Evolutionary conservation across 64 coral and sea anemone species (phyloP).

Genomic region (Cladopsammia gracilis): DNA sequence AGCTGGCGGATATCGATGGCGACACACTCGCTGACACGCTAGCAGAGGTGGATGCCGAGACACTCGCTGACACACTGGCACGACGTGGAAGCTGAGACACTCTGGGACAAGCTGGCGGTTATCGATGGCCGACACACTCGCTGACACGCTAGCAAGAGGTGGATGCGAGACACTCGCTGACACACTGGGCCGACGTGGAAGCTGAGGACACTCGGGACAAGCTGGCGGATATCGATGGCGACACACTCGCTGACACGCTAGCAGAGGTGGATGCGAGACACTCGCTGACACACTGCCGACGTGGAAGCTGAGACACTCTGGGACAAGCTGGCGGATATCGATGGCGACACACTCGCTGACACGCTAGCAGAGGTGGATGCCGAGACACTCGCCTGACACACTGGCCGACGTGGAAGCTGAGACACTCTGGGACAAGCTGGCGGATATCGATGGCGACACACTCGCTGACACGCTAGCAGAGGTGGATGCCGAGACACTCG

Average conservation of each 20-base stretch:
- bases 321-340: background rate
- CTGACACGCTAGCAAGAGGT: background rate
- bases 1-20: too few species aligned
- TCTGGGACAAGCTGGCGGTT: background rate
- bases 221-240: background rate
- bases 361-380: background rate
- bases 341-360: background rate
- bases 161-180: background rate
- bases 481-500: background rate
- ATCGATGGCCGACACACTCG: background rate
- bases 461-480: background rate
- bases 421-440: background rate
- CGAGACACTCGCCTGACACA: background rate
- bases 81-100: background rate
- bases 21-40: background rate
- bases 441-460: background rate
- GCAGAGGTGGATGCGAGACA: background rate
- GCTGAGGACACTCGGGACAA: background rate
- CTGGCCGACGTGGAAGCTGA: background rate
- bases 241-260: background rate
- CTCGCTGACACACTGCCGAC: background rate
- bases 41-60: background rate
- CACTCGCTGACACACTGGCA: background rate
- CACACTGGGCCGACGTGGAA: background rate
- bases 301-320: background rate